Conservation (phyloP, 2,888 invertebrate genomes). For the Drosophila buzzatii region DNA sequence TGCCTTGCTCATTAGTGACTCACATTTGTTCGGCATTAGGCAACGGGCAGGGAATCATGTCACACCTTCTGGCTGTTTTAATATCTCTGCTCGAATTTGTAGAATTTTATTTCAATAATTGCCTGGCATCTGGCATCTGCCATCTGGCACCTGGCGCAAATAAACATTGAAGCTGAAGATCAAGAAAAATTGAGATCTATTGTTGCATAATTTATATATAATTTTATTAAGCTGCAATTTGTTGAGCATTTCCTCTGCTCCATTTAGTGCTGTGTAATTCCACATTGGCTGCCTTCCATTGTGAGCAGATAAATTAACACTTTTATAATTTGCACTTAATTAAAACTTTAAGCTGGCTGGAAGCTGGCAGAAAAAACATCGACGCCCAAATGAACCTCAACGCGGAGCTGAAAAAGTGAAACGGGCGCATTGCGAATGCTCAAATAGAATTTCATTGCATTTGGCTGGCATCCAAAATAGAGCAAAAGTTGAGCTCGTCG, state of each 20-base stretch:
- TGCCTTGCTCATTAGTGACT: constrained; percentile 55
- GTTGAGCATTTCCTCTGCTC: no score
- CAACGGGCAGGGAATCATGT: neutral
- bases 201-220: neutral
- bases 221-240: neutral
- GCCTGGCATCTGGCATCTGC: constrained; percentile 5
- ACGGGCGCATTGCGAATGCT: constrained; percentile 55
- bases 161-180: neutral
- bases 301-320: constrained; percentile 52
- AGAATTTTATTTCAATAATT: constrained; percentile 69
- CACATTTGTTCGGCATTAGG: constrained; percentile 22
- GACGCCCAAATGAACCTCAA: constrained; percentile 43
- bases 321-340: constrained; percentile 79
- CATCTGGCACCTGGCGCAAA: neutral
- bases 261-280: neutral
- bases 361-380: constrained; percentile 11
- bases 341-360: constrained; percentile 60
- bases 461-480: constrained; percentile 68
- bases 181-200: neutral
- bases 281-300: constrained; percentile 19
- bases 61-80: constrained; percentile 13
- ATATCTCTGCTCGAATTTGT: constrained; percentile 43
- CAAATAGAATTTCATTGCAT: constrained; percentile 78
- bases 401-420: constrained; percentile 43
- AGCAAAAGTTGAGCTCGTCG: constrained; percentile 32